Percentiles rank a stretch among this genome's conserved stretches.
Conservation (phyloP, 1,140 invertebrate species). For the Phthorimaea operculella region DNA sequence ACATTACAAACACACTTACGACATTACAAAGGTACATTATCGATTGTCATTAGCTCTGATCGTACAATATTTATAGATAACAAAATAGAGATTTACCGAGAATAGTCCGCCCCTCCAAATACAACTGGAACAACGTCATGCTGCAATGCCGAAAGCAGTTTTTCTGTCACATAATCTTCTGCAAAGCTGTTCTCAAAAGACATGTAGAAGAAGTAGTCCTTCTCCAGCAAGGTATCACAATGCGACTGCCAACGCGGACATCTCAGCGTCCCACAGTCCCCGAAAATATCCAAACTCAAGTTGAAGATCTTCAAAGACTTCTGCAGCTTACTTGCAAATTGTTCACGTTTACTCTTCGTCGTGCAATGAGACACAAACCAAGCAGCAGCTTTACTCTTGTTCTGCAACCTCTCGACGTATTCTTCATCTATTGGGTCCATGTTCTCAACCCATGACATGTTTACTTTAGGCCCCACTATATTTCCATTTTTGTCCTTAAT, state of each 20-base stretch:
- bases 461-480: constrained; percentile 41
- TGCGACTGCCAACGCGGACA: constrained; percentile 38
- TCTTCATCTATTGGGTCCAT: constrained; percentile 20
- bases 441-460: constrained; percentile 43
- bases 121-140: constrained; percentile 67
- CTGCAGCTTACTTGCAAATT: constrained; percentile 69
- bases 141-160: constrained; percentile 67
- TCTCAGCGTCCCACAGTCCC: constrained; percentile 68
- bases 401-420: constrained; percentile 21
- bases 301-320: constrained; percentile 61
- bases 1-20: too few relatives aligned
- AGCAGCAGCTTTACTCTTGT: constrained; percentile 66
- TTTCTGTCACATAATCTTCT: constrained; percentile 75
- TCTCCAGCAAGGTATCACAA: constrained; percentile 57
- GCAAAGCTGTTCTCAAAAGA: constrained; percentile 76
- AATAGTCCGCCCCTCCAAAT: constrained; percentile 59
- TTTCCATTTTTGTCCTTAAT: constrained; percentile 43
- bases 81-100: constrained; percentile 22
- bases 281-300: constrained; percentile 74
- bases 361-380: constrained; percentile 78
- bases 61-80: background rate
- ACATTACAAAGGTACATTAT: background rate
- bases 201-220: constrained; percentile 75
- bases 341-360: constrained; percentile 67
- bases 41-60: background rate